Evolutionary conservation across 2,888 invertebrate species (phyloP).

Genomic region (Furcula furcula): DNA sequence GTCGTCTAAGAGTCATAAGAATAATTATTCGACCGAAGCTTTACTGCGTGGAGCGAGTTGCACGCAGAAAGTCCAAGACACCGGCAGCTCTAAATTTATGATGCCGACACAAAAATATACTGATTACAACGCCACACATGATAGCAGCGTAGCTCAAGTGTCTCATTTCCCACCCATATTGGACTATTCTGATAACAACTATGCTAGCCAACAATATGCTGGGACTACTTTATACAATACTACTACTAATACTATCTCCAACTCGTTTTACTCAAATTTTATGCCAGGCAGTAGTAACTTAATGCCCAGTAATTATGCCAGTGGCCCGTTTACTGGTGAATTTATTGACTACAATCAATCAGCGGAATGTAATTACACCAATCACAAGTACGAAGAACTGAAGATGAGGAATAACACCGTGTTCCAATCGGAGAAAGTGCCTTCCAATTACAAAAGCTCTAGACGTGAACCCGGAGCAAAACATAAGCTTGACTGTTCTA

Average conservation of each 20-base stretch:
- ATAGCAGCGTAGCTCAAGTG: constrained; percentile 69
- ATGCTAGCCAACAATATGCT: constrained; percentile 66
- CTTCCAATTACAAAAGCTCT: constrained; percentile 57
- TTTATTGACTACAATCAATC: constrained; percentile 72
- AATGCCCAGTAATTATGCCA: constrained; percentile 65
- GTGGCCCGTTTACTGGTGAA: constrained; percentile 64
- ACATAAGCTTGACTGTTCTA: constrained; percentile 74
- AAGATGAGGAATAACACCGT: constrained; percentile 66
- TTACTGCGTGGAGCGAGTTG: constrained; percentile 64
- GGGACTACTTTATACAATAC: constrained; percentile 71
- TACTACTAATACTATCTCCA: constrained; percentile 71
- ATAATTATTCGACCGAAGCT: constrained; percentile 73
- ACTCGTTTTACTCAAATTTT: constrained; percentile 73
- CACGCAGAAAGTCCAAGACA: constrained; percentile 62
- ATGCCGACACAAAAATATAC: constrained; percentile 62
- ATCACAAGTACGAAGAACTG: constrained; percentile 70
- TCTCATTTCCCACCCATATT: constrained; percentile 73
- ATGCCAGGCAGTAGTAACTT: constrained; percentile 68
- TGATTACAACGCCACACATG: constrained; percentile 59
- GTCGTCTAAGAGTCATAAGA: constrained; percentile 60
- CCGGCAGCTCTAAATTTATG: constrained; percentile 53
- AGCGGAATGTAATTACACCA: constrained; percentile 66
- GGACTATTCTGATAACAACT: constrained; percentile 69
- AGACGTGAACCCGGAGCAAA: constrained; percentile 67
- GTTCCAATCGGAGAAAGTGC: constrained; percentile 59